Evolutionary conservation across 1,140 invertebrate species (phyloP).

Genomic region (Matsumurasca onukii): DNA sequence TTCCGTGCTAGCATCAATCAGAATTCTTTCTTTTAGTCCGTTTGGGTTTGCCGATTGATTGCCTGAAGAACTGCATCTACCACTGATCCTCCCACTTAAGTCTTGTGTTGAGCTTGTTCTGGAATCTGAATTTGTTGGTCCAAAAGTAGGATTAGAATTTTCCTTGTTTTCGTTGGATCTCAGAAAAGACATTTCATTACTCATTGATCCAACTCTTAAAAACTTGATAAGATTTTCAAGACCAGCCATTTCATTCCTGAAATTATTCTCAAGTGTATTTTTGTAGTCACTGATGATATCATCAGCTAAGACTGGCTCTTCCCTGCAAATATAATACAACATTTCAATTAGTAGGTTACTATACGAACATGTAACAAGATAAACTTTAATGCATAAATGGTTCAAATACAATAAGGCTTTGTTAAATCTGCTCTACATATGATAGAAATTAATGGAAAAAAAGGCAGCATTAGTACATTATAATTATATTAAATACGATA

Average conservation of each 20-base stretch:
- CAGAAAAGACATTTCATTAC: not conserved
- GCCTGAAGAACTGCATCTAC: not conserved
- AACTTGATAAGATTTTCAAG: constrained; percentile 13
- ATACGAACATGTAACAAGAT: too few species aligned
- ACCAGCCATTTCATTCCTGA: constrained; percentile 14
- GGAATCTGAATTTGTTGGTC: too few species aligned
- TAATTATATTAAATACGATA: too few species aligned
- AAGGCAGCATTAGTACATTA: too few species aligned
- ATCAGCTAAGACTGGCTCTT: constrained; percentile 1
- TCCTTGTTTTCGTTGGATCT: constrained; percentile 12
- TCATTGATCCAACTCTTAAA: constrained; percentile 12
- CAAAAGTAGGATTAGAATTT: too few species aligned
- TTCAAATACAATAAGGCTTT: too few species aligned
- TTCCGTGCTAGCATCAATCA: not conserved
- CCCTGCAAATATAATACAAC: constrained; percentile 5
- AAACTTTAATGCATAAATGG: too few species aligned
- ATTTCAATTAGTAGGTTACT: too few species aligned
- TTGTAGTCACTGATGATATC: constrained; percentile 10
- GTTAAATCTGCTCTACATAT: too few species aligned
- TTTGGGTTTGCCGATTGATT: not conserved
- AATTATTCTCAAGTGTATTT: constrained; percentile 14
- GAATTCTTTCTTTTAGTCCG: not conserved
- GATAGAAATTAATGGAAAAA: too few species aligned
- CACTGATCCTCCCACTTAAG: too few species aligned
- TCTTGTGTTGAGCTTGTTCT: too few species aligned